Base-by-base conservation (phyloP, 2,888 invertebrate species). In the Plagodis dolabraria region DNA sequence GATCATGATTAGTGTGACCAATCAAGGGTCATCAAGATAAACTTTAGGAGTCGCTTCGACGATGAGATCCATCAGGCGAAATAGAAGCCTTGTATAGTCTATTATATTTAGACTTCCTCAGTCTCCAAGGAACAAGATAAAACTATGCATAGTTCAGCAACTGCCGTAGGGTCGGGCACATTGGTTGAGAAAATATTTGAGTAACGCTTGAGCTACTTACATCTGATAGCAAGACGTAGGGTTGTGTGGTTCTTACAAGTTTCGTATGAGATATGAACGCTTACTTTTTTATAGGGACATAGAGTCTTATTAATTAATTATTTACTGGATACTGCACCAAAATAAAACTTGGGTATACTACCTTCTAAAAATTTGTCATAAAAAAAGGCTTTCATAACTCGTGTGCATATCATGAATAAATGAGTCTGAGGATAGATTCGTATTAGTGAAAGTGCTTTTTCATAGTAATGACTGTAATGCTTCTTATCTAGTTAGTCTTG, bases 101-200 rank as follows among this genome's bases (percentile, higher is more conserved):
- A 46, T 47, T 55, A 33, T 50, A 36, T 45, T 12, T 34, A 48
- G 38, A 55, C 45, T 54, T 49, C 49, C n/a, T 56, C 46, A 33
- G 45, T 47, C 59, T 50, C 8, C 22, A 53, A 56, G 62, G 63
- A 63, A 45, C 42, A 33, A 51, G 65, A 65, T 65, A 65, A 63
- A 64, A 63, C 60, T 58, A 47, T 49, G 56, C 52, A 48, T 34
- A 60, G 59, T 53, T 38, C 5, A 8, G 35, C 7, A 47, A 50
- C 42, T 7, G 60, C 60, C 60, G 12, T 48, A 7, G 56, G 60
- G 44, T 43, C 33, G 7, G 33, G 33, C 43, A 52, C 51, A 60
- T 55, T 46, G 11, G 44, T 51, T 53, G 48, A 36, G 52, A 66
- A 67, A 68, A 68, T 62, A 68, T 67, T 65, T 68, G 65, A 60